Evolutionary conservation across 2,888 invertebrate genomes (phyloP), one percentile per base, ranked within the genome.

Genomic region (Beris chalybata): DNA sequence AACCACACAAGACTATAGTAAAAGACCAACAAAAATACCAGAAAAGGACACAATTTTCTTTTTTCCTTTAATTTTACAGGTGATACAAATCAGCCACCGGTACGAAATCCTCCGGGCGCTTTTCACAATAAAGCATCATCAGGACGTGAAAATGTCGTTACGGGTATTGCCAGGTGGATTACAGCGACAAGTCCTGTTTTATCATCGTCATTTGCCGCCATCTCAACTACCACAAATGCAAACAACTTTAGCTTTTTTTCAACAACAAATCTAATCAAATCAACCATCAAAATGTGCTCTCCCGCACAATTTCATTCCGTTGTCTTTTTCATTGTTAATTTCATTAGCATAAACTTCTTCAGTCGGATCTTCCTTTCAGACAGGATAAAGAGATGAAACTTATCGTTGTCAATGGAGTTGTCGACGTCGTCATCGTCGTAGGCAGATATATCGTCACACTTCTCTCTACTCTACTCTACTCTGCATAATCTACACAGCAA

Each of bases 101-200:
- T 80, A 73, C 80, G 81, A 74, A 79, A 81, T 78, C 79, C 80
- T 71, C 81, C 81, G 47, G 81, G 81, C 74, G 81, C 81, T 73
- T 80, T 78, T 74, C 80, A 80, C 76, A 81, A 81, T 76, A 75
- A 76, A 43, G 79, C 78, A 70, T 76, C 76, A 73, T 74, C 78
- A 74, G 67, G 69, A 53, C 61, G 67, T 63, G 69, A 67, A 45
- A 65, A 54, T 63, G 15, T 69, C 29, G 52, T 61, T 15, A 43
- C 38, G 50, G 29, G 50, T n/a, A 64, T 64, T 54, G 64, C 47
- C 45, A 44, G 64, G 31, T 64, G 64, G 64, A 64, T 64, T 64
- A 44, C 38, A 12, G 38, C 38, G 7, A 38, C 22, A 15, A 50
- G 50, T 12, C 50, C 61, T 12, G 12, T 61, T 4, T 44, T 50